A percentile compares a stretch with the other conserved stretches of the same genome.
phyloP scores from a whole-genome alignment of 92 coral and sea anemone genomes.

The Blastomussa wellsi region DNA sequence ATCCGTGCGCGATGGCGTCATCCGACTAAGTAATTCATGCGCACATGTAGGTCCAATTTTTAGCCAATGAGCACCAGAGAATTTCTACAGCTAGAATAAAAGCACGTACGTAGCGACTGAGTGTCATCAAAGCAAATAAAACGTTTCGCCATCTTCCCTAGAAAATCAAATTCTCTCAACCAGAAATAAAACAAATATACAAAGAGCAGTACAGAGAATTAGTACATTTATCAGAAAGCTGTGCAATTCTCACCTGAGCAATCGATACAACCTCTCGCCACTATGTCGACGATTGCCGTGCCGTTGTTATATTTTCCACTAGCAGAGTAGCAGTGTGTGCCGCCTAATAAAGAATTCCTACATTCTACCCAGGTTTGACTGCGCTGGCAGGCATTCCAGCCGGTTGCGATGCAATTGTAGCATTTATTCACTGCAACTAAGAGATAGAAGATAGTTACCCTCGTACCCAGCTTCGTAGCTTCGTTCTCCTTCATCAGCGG shows the following conservation, averaged over 20 bases:
- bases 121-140: too few species aligned
- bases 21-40: too few species aligned
- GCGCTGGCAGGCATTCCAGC: constrained; percentile 20
- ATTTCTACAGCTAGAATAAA: too few species aligned
- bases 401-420: constrained; percentile 23
- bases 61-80: too few species aligned
- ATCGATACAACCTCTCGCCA: constrained; percentile 33
- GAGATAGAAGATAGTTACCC: background rate
- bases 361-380: constrained; percentile 5
- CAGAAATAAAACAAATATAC: background rate
- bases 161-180: background rate
- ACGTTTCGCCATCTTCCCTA: too few species aligned
- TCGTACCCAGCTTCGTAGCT: too few species aligned
- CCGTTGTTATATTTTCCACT: constrained; percentile 39
- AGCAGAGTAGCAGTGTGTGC: constrained; percentile 35
- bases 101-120: too few species aligned
- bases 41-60: too few species aligned
- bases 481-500: too few species aligned
- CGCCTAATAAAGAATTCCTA: background rate
- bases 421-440: constrained; percentile 24
- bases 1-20: too few species aligned
- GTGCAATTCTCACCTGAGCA: constrained; percentile 12
- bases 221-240: background rate
- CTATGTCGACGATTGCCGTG: constrained; percentile 1
- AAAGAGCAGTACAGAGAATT: too few species aligned